Conservation (phyloP, 2,888 invertebrate genomes). For the Rhopalosiphum nymphaeae region DNA sequence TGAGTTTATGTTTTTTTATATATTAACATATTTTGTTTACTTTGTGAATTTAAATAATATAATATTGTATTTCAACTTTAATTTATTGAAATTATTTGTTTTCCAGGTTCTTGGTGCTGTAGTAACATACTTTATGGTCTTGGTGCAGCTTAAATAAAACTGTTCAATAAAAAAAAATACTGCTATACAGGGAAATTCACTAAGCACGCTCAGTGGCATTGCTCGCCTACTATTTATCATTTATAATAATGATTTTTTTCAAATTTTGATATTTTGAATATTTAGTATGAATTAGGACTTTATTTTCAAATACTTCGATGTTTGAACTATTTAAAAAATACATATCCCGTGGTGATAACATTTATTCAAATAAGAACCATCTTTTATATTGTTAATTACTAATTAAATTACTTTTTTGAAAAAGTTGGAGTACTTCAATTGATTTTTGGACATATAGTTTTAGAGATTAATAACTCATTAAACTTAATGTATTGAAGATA, state of each 20-base stretch:
- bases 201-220: background rate
- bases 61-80: background rate
- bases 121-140: slow-evolving; percentile 92
- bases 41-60: background rate
- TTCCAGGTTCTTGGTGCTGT: slow-evolving; percentile 86
- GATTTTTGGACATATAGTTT: background rate
- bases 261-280: background rate
- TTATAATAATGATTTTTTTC: background rate
- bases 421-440: background rate
- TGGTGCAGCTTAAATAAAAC: slow-evolving; percentile 85
- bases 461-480: background rate
- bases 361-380: background rate
- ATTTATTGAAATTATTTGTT: slow-evolving; percentile 66
- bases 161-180: slow-evolving; percentile 5
- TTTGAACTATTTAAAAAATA: background rate
- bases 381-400: background rate
- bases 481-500: background rate
- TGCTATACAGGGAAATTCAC: background rate
- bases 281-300: background rate
- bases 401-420: background rate
- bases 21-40: background rate
- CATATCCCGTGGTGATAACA: background rate
- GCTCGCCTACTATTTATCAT: background rate
- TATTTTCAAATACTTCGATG: background rate
- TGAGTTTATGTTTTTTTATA: too few species aligned